These are phyloP conservation scores for Saccopteryx bilineata DNA, from an alignment of 2,113 vertebrate species.

Conservation along the genomic window DNA sequence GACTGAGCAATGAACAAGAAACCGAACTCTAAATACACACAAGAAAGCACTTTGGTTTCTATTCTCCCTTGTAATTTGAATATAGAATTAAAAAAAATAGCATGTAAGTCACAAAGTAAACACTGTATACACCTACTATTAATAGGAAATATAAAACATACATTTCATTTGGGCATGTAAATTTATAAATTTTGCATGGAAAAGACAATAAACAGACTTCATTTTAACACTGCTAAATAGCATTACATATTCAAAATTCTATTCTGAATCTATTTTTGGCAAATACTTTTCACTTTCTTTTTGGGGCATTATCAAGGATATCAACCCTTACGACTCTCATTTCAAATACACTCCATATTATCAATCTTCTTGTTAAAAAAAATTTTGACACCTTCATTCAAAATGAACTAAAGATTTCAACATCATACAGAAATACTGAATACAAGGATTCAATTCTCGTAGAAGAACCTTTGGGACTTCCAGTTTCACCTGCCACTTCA, in stretches of 20 bases:
- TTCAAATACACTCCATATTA: not conserved
- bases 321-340: not conserved
- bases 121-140: not conserved
- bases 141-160: not conserved
- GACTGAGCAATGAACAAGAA: conserved; percentile 28
- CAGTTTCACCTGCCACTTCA: not conserved
- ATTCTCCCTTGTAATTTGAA: conserved; percentile 41
- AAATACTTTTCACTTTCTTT: conserved; percentile 8
- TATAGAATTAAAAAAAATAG: not conserved
- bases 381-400: not conserved
- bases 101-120: not conserved
- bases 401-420: conserved; percentile 33
- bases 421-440: not conserved
- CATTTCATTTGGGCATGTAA: conserved; percentile 28
- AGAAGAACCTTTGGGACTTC: not conserved
- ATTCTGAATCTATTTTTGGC: conserved; percentile 18
- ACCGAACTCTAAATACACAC: not conserved
- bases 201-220: conserved; percentile 20
- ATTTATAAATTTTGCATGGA: conserved; percentile 9
- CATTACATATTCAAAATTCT: conserved; percentile 37
- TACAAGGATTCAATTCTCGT: not conserved
- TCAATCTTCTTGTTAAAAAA: not conserved
- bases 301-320: not conserved
- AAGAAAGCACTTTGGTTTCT: not conserved
- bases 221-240: conserved; percentile 4